Percentiles rank a stretch among this genome's conserved stretches.
phyloP scores from a whole-genome alignment of 2,888 invertebrate genomes.

The Pelosia muscerda region DNA sequence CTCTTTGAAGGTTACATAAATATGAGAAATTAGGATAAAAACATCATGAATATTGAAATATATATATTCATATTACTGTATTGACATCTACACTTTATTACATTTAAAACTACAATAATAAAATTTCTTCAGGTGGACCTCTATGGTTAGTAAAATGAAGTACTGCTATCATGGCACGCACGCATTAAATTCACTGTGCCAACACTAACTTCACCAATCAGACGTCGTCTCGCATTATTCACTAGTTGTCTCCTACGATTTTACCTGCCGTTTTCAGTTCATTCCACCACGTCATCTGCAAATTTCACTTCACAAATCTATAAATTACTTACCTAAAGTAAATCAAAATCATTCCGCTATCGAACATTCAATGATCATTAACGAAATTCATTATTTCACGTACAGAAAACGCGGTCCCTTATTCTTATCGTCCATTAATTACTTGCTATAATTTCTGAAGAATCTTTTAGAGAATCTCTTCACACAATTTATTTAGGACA shows the following conservation, averaged over 20 bases:
- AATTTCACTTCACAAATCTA: neutral
- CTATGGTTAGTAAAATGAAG: neutral
- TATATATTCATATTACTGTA: neutral
- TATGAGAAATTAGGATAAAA: neutral
- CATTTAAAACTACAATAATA: no score
- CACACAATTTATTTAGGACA: slow-evolving; percentile 13
- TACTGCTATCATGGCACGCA: no score
- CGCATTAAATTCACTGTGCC: no score
- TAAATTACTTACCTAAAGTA: neutral
- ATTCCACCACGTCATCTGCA: neutral
- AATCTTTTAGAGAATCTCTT: slow-evolving; percentile 5
- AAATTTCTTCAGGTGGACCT: neutral
- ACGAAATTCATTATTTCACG: neutral
- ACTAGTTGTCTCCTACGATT: no score
- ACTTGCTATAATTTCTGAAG: slow-evolving; percentile 1
- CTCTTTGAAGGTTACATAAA: neutral
- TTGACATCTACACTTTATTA: neutral
- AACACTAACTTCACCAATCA: neutral
- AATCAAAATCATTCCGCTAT: neutral
- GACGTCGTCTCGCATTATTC: neutral
- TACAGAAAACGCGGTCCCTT: neutral
- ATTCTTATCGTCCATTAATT: neutral
- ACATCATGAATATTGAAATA: no score
- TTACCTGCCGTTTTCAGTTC: neutral
- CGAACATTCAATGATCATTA: slow-evolving; percentile 1